Conservation (phyloP, 2,888 invertebrate species). For the Trissonchulus sp. region DNA sequence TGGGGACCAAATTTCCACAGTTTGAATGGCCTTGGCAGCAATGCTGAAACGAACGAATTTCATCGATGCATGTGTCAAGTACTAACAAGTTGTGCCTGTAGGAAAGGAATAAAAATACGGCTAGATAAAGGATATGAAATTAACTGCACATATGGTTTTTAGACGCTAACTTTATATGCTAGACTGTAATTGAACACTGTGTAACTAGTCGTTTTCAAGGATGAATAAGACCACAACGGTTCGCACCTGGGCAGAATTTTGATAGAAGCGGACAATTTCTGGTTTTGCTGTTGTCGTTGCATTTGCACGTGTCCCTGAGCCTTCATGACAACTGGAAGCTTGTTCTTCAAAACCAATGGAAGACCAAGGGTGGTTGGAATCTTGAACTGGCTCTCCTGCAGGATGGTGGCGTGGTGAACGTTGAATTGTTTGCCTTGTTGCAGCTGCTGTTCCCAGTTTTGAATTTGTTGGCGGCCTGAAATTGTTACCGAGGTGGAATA, state of each 20-base stretch:
- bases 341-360: constrained; percentile 35
- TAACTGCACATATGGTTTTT: too few relatives aligned
- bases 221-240: too few relatives aligned
- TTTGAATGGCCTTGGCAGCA: constrained; percentile 37
- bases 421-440: constrained; percentile 25
- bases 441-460: constrained; percentile 37
- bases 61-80: not conserved
- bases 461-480: constrained; percentile 32
- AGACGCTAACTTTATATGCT: too few relatives aligned
- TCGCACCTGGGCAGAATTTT: too few relatives aligned
- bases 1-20: constrained; percentile 38
- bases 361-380: constrained; percentile 42
- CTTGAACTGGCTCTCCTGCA: constrained; percentile 33
- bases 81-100: not conserved
- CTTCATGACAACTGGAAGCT: constrained; percentile 33
- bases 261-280: too few relatives aligned
- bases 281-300: too few relatives aligned
- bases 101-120: not conserved
- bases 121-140: not conserved
- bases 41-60: constrained; percentile 30
- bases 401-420: constrained; percentile 29
- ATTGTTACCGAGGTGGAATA: not conserved
- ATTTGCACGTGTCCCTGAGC: constrained; percentile 32
- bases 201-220: too few relatives aligned
- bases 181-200: too few relatives aligned